Evolutionary conservation across 2,888 invertebrate genomes (phyloP).

Genomic region (Leuctra nigra): DNA sequence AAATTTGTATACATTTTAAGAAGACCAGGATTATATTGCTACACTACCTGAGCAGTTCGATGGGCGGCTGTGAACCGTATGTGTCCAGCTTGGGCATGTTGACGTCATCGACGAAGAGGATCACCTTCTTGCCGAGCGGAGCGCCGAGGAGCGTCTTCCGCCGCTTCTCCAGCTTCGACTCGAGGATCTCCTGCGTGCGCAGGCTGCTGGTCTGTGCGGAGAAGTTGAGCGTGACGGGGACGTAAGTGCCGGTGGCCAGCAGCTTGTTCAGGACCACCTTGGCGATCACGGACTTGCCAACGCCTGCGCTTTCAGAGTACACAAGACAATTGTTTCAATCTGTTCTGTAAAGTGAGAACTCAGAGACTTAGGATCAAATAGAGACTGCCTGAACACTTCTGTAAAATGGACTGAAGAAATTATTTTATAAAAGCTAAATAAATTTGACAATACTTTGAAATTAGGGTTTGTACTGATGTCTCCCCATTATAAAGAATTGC

Average conservation of each 20-base stretch:
- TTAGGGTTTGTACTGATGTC: too few species aligned
- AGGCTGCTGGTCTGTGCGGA: constrained; percentile 86
- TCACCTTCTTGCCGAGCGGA: constrained; percentile 72
- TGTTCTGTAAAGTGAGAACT: too few species aligned
- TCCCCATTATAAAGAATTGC: too few species aligned
- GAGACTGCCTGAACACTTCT: too few species aligned
- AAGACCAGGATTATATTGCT: too few species aligned
- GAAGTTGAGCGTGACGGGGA: constrained; percentile 78
- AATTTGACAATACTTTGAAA: too few species aligned
- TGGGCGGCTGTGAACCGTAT: constrained; percentile 88
- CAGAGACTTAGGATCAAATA: too few species aligned
- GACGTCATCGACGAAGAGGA: constrained; percentile 85
- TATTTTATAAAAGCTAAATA: too few species aligned
- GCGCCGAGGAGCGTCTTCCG: constrained; percentile 74
- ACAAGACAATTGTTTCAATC: too few species aligned
- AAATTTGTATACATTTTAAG: too few species aligned
- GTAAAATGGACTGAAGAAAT: too few species aligned
- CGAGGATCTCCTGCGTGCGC: constrained; percentile 77
- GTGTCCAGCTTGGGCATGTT: constrained; percentile 85
- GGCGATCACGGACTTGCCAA: constrained; percentile 84
- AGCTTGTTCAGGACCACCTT: constrained; percentile 64
- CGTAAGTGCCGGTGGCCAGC: constrained; percentile 49
- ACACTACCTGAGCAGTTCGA: constrained; percentile 74
- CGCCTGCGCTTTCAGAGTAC: constrained; percentile 53
- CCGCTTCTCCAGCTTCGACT: constrained; percentile 75